These are phyloP conservation scores for Nerophis lumbriciformis DNA, from an alignment of 2,113 vertebrate genomes.

Conservation along the genomic window DNA sequence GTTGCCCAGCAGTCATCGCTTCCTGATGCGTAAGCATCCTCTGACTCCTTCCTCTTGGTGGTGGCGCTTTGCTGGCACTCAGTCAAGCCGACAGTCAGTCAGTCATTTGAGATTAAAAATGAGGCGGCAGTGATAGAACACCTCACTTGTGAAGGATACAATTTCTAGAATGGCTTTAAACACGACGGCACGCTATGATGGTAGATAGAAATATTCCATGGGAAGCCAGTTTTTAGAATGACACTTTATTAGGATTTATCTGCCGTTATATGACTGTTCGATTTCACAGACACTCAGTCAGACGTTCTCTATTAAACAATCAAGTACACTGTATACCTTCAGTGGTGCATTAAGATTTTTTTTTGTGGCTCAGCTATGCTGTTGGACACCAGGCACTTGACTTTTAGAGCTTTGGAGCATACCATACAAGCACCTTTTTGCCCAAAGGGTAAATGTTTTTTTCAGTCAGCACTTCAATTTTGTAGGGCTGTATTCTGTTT, in stretches of 20 bases:
- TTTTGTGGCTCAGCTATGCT: background rate
- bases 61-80: constrained; percentile 50
- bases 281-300: constrained; percentile 1
- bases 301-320: constrained; percentile 8
- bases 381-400: background rate
- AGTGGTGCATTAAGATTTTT: background rate
- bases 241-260: constrained; percentile 27
- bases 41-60: constrained; percentile 8
- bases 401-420: background rate
- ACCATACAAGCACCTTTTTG: no score
- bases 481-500: no score
- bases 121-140: constrained; percentile 45
- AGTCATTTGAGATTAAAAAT: constrained; percentile 65
- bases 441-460: no score
- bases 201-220: constrained; percentile 22
- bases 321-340: constrained; percentile 10
- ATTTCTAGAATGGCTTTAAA: constrained; percentile 44
- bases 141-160: constrained; percentile 46
- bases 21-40: constrained; percentile 33
- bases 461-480: no score
- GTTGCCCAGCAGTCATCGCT: constrained; percentile 44
- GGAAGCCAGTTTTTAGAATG: constrained; percentile 22
- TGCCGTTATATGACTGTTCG: constrained; percentile 10
- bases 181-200: constrained; percentile 34
- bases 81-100: constrained; percentile 59